phyloP scores from a whole-genome alignment of 1,140 invertebrate genomes.

The Chelonus insularis region DNA sequence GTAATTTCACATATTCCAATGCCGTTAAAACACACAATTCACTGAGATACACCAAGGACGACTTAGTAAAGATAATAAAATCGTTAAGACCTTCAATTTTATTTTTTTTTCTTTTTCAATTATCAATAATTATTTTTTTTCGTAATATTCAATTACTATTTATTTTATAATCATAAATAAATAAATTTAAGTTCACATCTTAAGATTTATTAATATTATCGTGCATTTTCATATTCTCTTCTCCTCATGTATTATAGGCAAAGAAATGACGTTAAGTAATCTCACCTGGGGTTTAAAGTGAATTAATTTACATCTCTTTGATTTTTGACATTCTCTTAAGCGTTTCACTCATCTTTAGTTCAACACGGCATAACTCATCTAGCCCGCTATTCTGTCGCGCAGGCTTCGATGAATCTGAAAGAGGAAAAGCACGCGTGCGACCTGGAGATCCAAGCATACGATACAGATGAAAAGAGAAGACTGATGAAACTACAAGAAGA shows the following conservation, averaged over 20 bases:
- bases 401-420: slow-evolving; percentile 2
- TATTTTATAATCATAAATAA: too few relatives aligned
- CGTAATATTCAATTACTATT: too few relatives aligned
- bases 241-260: too few relatives aligned
- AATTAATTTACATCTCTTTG: slow-evolving; percentile 55
- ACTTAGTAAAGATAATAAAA: neutral
- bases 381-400: neutral
- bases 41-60: neutral
- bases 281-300: slow-evolving; percentile 14
- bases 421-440: neutral
- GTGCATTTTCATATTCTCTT: too few relatives aligned
- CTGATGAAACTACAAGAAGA: slow-evolving; percentile 11
- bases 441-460: neutral
- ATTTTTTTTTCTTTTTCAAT: too few relatives aligned
- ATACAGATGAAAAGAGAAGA: neutral
- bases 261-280: slow-evolving; percentile 17
- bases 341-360: slow-evolving; percentile 10
- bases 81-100: neutral
- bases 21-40: neutral
- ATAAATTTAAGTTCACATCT: too few relatives aligned
- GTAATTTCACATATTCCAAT: slow-evolving; percentile 15
- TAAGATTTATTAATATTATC: too few relatives aligned
- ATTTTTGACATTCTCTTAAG: slow-evolving; percentile 45
- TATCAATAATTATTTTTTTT: too few relatives aligned
- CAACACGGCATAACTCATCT: neutral